Base-by-base conservation (phyloP, 2,888 invertebrate genomes). In the Copidosoma aretas region DNA sequence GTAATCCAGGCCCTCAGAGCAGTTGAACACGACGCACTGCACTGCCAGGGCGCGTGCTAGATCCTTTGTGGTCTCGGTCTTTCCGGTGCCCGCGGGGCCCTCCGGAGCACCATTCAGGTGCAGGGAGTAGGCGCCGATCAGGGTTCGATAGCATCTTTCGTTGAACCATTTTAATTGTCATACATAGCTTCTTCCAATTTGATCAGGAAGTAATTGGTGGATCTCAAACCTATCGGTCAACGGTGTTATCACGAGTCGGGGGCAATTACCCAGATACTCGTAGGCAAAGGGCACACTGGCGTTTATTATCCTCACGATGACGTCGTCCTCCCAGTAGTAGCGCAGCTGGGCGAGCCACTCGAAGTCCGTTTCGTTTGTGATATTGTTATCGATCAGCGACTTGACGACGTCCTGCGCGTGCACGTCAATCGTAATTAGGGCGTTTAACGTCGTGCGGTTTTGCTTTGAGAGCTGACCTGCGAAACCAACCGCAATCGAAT, bases 21-120 rank as follows among this genome's bases (percentile, higher is more conserved):
- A 94, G 82, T 93, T 94, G 82, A 94, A 94, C 1, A 94, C 93
- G 0, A 94, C 91, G 80, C 94, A 94, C 79, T 95, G 95, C 1
- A 96, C 94, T 0, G 95, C 97, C 60, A 97, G 80, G 0, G 95
- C 95, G 84, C 95, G 94, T 8, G 95, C 95, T 73, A 97, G 86
- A 85, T 97, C 96, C 85, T 97, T 97, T 0, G 93, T 93, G 21
- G 94, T 94, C 86, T 95, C 95, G 0, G 94, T 95, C 85, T 95
- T 95, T 0, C 95, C 95, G 0, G 94, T 94, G 0, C 94, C 94
- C 0, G 93, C 92, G 0, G 94, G 94, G 0, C 93, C 93, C 84
- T 93, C 92, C 0, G 92, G 92, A 5, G 92, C 92, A n/a, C 93
- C 94, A 78, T 93, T 93, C 74, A 94, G 84, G 83, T 94, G 92